Evolutionary conservation across 2,113 vertebrate species (phyloP).

Genomic region (Hemichromis elongatus): DNA sequence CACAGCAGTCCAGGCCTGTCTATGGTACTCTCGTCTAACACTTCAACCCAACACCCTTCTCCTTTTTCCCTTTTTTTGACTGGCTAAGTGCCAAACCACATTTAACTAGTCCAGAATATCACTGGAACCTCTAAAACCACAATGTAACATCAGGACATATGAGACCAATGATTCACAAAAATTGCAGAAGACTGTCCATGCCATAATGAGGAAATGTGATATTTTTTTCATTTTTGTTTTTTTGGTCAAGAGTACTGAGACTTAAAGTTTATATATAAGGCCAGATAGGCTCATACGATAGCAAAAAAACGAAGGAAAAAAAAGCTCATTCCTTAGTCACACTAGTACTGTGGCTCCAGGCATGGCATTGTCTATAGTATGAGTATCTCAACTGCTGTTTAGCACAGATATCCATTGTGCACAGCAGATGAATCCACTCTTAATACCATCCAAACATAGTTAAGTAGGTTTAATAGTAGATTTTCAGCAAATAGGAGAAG

Average conservation of each 20-base stretch:
- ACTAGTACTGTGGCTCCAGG: background rate
- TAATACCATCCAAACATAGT: background rate
- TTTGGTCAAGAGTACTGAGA: background rate
- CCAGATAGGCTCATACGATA: background rate
- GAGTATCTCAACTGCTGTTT: background rate
- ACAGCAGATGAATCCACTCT: rapidly evolving
- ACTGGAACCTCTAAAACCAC: conserved; percentile 41
- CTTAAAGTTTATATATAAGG: background rate
- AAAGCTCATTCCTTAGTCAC: background rate
- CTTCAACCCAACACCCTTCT: background rate
- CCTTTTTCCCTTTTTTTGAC: background rate
- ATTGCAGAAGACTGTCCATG: conserved; percentile 8
- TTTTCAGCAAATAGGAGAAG: background rate
- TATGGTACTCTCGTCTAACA: background rate
- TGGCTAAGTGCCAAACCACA: conserved; percentile 49
- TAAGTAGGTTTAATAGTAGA: background rate
- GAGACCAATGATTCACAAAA: conserved; percentile 41
- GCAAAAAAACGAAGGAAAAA: background rate
- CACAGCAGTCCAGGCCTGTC: conserved; percentile 24
- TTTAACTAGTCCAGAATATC: conserved; percentile 24
- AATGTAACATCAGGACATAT: conserved; percentile 3
- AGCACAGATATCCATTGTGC: rapidly evolving
- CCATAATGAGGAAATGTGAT: background rate
- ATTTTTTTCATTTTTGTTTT: background rate
- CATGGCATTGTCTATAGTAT: background rate